These are phyloP conservation scores for Sanderia malayensis DNA, from an alignment of 30 jellyfish, hydroid and myxozoan species.

Conservation along the genomic window DNA sequence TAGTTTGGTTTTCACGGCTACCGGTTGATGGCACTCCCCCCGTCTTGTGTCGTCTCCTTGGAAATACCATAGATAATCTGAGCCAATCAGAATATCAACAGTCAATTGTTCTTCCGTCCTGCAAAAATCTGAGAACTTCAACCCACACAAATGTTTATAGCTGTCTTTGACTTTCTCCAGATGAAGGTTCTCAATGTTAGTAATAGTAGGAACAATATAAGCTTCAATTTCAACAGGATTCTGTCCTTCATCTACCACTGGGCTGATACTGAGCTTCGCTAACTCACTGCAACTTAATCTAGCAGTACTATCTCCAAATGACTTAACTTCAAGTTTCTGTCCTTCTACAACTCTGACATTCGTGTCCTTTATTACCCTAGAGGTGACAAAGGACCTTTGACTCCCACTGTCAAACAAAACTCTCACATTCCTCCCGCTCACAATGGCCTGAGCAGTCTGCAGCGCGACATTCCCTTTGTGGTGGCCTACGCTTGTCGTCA, in stretches of 20 bases:
- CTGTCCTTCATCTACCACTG: neutral
- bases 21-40: slow-evolving; percentile 19
- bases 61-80: neutral
- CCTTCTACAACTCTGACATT: neutral
- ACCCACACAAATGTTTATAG: neutral
- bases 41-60: slow-evolving; percentile 12
- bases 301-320: slow-evolving; percentile 25
- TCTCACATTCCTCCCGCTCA: no score
- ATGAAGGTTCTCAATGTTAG: neutral
- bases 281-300: neutral
- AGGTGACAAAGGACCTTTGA: slow-evolving; percentile 28
- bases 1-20: slow-evolving; percentile 16
- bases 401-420: slow-evolving; percentile 51
- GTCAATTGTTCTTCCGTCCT: neutral
- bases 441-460: no score
- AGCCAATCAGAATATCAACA: slow-evolving; percentile 8
- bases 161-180: no score
- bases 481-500: no score
- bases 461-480: no score
- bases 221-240: neutral
- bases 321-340: slow-evolving; percentile 8
- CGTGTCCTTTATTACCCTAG: slow-evolving; percentile 13
- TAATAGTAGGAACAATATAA: slow-evolving; percentile 5
- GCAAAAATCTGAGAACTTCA: slow-evolving; percentile 20
- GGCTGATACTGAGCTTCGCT: neutral